Evolutionary conservation across 1,140 invertebrate genomes (phyloP), one percentile per base, ranked within the genome.

Genomic region (Pogonus chalceus): DNA sequence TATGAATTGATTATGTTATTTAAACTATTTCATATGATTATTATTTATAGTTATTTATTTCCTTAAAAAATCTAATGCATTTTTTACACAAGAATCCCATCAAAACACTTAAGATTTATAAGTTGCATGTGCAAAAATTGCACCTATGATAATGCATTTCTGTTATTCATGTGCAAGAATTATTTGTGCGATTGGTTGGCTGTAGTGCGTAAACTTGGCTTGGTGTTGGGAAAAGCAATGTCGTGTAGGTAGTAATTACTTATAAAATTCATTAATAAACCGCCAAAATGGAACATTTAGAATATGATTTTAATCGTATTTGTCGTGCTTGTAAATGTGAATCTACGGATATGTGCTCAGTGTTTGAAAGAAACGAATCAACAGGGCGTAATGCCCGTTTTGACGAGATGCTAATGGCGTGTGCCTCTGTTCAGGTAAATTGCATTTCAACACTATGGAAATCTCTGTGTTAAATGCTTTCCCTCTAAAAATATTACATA

Each of bases 401-500:
- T 60, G 65, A 67, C 65, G 65, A 69, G 63, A 69, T 69, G 67
- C 65, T 69, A 66, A 69, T 69, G 67, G 67, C 65, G 55, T 69
- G 65, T 60, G 62, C 64, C 46, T 59, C 63, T 49, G 59, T 69
- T 46, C 60, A 66, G 62, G 67, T 67, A 67, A 63, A 56, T 60
- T 57, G 50, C 47, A 21, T 46, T n/a, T 31, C 18, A 18, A 43
- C 37, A 43, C 37, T 7, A 43, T 43, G 37, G 18, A 43, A 43
- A 43, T 43, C 37, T 43, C 7, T 43, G 18, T 43, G 37, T 10
- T 10, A 12, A 10, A 4, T 12, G 18, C 18, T 9, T 16, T 43
- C 37, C 18, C 37, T 10, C 7, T 18, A 7, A 43, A 9, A 43
- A 43, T 43, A 43, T 10, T 43, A 12, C 37, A 43, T 12, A 43